Conservation (phyloP, 1,140 invertebrate genomes). For the Ephestia elutella region DNA sequence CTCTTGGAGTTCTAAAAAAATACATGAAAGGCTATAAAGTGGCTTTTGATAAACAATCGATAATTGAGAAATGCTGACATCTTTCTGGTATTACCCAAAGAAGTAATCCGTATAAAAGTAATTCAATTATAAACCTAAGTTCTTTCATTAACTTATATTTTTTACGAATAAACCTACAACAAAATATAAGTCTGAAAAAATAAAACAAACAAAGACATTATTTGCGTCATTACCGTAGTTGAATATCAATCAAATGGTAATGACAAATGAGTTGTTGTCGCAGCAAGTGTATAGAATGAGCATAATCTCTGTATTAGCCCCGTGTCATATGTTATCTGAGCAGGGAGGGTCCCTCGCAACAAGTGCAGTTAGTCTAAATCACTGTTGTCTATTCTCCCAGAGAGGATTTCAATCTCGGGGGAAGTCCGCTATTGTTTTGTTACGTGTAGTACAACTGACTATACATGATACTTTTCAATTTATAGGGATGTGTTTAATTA, state of each 20-base stretch:
- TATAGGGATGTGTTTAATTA: neutral
- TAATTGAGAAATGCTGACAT: no score
- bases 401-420: slow-evolving; percentile 52
- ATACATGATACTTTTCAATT: slow-evolving; percentile 37
- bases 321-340: slow-evolving; percentile 48
- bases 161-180: no score
- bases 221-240: neutral
- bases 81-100: no score
- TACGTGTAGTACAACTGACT: slow-evolving; percentile 23
- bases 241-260: slow-evolving; percentile 10
- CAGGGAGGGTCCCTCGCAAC: slow-evolving; percentile 41
- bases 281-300: slow-evolving; percentile 35
- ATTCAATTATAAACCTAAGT: no score
- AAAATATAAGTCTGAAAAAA: no score
- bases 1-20: no score
- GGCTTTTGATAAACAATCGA: no score
- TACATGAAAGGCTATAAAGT: no score
- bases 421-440: slow-evolving; percentile 49
- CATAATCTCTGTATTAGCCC: slow-evolving; percentile 52
- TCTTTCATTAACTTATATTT: no score
- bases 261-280: slow-evolving; percentile 17
- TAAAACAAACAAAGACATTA: no score
- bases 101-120: no score
- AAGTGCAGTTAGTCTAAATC: slow-evolving; percentile 69
- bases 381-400: slow-evolving; percentile 39